Percentiles rank a stretch among this genome's conserved stretches.
These are phyloP conservation scores for Brachyhypopomus occidentalis DNA, from an alignment of 2,113 vertebrate genomes.

Conservation along the genomic window DNA sequence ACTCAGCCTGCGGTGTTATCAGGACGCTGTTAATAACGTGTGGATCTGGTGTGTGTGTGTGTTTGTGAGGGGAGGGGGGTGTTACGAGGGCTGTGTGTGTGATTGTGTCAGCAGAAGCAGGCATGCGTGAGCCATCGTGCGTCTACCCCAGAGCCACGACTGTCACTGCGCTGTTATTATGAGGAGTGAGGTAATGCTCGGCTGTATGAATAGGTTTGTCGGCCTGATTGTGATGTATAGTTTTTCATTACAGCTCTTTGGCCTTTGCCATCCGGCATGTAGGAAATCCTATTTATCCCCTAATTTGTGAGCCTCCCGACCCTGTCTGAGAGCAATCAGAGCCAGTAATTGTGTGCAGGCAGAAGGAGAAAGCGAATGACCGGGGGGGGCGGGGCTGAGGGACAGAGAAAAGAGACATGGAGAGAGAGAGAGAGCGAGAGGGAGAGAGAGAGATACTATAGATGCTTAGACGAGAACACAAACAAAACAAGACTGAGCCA, in stretches of 20 bases:
- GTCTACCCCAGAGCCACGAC: conserved; percentile 70
- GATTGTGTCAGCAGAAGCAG: conserved; percentile 21
- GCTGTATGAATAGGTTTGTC: conserved; percentile 94
- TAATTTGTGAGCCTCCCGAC: conserved; percentile 99
- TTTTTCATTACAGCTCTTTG: conserved; percentile 98
- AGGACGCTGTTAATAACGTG: too few relatives aligned
- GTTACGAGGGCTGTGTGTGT: conserved; percentile 25
- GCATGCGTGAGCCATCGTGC: conserved; percentile 11
- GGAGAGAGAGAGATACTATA: background rate
- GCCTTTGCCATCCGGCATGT: conserved; percentile 91
- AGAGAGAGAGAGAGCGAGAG: background rate
- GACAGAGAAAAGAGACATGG: conserved; percentile 51
- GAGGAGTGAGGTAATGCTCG: conserved; percentile 90
- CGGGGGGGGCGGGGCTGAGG: conserved; percentile 75
- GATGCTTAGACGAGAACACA: too few relatives aligned
- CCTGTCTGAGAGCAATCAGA: conserved; percentile 99
- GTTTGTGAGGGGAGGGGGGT: conserved; percentile 1
- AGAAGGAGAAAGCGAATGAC: conserved; percentile 63
- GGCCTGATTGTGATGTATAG: conserved; percentile 99
- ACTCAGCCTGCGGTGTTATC: too few relatives aligned
- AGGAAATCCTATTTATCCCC: conserved; percentile 99
- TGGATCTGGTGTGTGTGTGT: background rate
- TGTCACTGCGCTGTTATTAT: conserved; percentile 88
- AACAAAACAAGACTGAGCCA: too few relatives aligned
- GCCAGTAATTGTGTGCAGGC: conserved; percentile 97